These are phyloP conservation scores for Caenorhabditis sulstoni DNA, from an alignment of 2,888 invertebrate genomes.

Conservation along the genomic window DNA sequence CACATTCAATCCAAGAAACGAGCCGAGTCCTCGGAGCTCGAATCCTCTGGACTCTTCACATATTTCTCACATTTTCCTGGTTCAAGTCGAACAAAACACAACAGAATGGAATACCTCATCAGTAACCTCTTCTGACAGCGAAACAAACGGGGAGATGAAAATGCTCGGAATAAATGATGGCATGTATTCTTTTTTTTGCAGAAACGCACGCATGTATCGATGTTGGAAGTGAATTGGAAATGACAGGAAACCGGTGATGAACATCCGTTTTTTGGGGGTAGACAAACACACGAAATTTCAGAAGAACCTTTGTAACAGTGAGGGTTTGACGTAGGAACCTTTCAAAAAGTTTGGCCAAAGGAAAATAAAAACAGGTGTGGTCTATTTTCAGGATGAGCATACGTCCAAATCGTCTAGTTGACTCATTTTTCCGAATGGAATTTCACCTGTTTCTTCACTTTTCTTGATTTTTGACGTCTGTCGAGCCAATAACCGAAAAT, in stretches of 20 bases:
- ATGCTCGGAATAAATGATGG: slow-evolving; percentile 39
- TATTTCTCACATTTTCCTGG: no score
- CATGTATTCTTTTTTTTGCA: slow-evolving; percentile 40
- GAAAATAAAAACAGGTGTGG: no score
- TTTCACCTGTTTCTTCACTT: neutral
- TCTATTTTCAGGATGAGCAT: no score
- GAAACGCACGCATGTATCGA: slow-evolving; percentile 35
- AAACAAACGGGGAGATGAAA: slow-evolving; percentile 6
- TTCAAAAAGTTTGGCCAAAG: no score
- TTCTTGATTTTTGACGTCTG: slow-evolving; percentile 15
- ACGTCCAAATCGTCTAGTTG: no score
- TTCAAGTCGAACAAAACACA: neutral
- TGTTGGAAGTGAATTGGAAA: slow-evolving; percentile 20
- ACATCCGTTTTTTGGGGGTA: neutral
- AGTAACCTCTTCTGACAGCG: slow-evolving; percentile 22
- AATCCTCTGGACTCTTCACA: no score
- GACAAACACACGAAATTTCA: no score
- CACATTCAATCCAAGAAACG: no score
- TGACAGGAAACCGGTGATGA: slow-evolving; percentile 3
- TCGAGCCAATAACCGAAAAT: slow-evolving; percentile 25
- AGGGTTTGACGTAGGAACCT: no score
- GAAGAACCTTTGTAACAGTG: no score
- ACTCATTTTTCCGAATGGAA: neutral
- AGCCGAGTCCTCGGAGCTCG: no score
- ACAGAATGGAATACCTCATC: neutral